Evolutionary conservation across 2,113 vertebrate genomes (phyloP).

Genomic region (Archocentrus centrarchus): DNA sequence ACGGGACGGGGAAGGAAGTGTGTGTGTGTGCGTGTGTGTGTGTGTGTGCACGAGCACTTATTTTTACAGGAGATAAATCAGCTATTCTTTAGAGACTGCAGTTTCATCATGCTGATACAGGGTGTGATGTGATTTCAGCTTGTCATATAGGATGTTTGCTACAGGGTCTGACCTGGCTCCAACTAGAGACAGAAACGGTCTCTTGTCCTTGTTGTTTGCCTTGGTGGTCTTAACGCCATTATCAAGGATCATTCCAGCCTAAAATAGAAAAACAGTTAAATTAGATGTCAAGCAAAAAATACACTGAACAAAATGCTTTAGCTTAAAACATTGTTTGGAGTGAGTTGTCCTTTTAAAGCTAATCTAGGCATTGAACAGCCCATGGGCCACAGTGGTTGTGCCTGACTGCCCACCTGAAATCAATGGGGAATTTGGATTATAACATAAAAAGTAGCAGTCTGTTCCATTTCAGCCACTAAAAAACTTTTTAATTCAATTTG

Average conservation of each 20-base stretch:
- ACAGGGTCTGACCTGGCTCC: conserved; percentile 87
- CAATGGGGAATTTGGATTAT: no score
- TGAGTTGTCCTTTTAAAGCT: no score
- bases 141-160: not conserved
- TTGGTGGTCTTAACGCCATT: conserved; percentile 95
- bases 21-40: not conserved
- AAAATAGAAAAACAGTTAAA: not conserved
- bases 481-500: no score
- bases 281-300: not conserved
- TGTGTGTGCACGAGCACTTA: no score
- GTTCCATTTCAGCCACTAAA: no score
- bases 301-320: not conserved
- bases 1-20: no score
- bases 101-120: not conserved
- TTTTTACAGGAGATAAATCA: no score
- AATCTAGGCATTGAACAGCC: no score
- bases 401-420: no score
- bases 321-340: no score
- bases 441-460: no score
- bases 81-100: not conserved
- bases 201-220: conserved; percentile 94
- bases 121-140: conserved; percentile 7
- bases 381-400: no score
- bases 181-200: conserved; percentile 91
- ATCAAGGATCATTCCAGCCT: conserved; percentile 99